Evolutionary conservation across 1,140 invertebrate species (phyloP).

Genomic region (Drosophila athabasca): DNA sequence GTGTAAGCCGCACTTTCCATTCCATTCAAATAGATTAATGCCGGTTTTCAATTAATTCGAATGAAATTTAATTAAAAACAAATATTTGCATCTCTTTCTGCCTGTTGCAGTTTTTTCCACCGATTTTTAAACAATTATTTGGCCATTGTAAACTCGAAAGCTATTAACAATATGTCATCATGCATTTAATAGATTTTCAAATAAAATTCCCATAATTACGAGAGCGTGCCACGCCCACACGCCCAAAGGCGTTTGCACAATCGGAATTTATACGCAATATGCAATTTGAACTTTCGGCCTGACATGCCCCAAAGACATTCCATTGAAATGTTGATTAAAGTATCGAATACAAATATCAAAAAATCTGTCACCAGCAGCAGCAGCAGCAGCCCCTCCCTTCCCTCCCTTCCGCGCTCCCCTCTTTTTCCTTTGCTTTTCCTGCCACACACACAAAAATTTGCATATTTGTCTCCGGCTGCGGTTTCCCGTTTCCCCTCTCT

Average conservation of each 20-base stretch:
- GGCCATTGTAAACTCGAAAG: constrained; percentile 45
- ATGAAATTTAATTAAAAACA: constrained; percentile 66
- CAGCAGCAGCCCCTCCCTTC: constrained; percentile 2
- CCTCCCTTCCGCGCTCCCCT: neutral
- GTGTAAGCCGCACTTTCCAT: constrained; percentile 43
- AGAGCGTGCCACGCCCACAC: too few species aligned
- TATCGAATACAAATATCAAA: constrained; percentile 54
- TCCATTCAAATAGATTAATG: constrained; percentile 2
- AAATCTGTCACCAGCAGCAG: constrained; percentile 32
- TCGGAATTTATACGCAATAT: constrained; percentile 37
- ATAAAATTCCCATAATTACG: constrained; percentile 50
- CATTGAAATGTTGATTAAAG: constrained; percentile 61
- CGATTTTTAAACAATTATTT: constrained; percentile 2
- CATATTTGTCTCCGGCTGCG: constrained; percentile 61
- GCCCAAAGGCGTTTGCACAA: neutral
- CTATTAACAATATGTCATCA: constrained; percentile 59
- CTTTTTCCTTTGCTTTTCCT: constrained; percentile 9
- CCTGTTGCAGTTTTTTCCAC: constrained; percentile 22
- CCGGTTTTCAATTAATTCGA: constrained; percentile 60
- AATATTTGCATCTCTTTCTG: constrained; percentile 34
- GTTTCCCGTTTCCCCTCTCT: constrained; percentile 7
- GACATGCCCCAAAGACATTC: constrained; percentile 31
- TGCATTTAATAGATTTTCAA: constrained; percentile 52
- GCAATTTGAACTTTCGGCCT: constrained; percentile 53
- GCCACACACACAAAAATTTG: constrained; percentile 37